A percentile compares a stretch with the other conserved stretches of the same genome.
Evolutionary conservation across 2,797 vertebrate species (phyloP).

Genomic region (Ptychadena robeensis): DNA sequence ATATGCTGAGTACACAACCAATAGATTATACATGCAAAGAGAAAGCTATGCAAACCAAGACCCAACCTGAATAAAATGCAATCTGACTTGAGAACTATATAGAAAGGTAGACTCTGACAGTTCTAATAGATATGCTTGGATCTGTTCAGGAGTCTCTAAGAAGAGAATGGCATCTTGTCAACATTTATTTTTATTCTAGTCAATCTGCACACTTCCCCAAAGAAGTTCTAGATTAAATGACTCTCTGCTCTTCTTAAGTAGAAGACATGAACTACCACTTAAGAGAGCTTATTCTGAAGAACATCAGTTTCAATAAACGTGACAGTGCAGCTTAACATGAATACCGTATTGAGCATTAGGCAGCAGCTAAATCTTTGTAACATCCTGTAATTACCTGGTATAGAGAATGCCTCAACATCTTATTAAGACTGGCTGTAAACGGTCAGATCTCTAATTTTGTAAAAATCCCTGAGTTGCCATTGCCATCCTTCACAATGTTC

Average conservation of each 20-base stretch:
- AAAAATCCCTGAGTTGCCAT: not conserved
- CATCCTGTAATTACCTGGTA: slow-evolving; percentile 71
- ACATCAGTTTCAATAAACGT: slow-evolving; percentile 69
- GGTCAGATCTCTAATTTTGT: not conserved
- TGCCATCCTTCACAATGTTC: not conserved
- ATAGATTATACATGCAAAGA: not conserved
- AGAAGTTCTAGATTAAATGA: slow-evolving; percentile 64
- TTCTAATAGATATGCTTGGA: slow-evolving; percentile 9
- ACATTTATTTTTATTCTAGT: slow-evolving; percentile 37
- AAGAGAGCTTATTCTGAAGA: slow-evolving; percentile 60
- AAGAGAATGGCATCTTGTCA: slow-evolving; percentile 18
- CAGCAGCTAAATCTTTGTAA: slow-evolving; percentile 69
- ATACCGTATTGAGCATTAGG: slow-evolving; percentile 67
- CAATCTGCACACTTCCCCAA: slow-evolving; percentile 53
- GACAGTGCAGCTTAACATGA: slow-evolving; percentile 66
- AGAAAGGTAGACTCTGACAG: not conserved
- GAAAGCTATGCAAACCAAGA: not conserved
- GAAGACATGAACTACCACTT: slow-evolving; percentile 68
- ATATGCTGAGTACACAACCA: not conserved
- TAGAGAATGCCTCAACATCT: slow-evolving; percentile 57
- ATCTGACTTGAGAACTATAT: not conserved
- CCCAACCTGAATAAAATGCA: not conserved
- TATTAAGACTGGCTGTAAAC: not conserved
- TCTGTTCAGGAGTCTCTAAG: slow-evolving; percentile 5
- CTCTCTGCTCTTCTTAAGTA: slow-evolving; percentile 64